phyloP scores from a whole-genome alignment of 2,888 invertebrate species.

The Leucophenga montana region DNA sequence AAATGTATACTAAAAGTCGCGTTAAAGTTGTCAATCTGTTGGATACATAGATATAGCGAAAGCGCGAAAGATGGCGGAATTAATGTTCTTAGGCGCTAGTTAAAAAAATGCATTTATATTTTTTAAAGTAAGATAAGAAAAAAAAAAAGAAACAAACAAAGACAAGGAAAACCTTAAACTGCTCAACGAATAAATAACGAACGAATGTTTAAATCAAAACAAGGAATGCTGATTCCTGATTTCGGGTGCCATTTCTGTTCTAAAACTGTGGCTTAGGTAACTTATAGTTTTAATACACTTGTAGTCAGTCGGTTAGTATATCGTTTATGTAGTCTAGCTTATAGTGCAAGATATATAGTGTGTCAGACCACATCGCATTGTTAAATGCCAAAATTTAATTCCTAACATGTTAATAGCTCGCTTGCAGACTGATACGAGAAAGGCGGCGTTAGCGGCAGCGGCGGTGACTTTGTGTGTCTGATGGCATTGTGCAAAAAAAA shows the following conservation, averaged over 20 bases:
- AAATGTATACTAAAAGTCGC: slow-evolving; percentile 21
- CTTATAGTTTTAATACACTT: slow-evolving; percentile 57
- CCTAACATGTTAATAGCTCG: not conserved
- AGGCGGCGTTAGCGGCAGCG: not conserved
- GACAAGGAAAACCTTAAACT: slow-evolving; percentile 37
- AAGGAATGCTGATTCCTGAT: slow-evolving; percentile 14
- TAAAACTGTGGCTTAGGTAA: slow-evolving; percentile 60
- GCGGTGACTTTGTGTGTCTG: not conserved
- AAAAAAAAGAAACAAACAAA: slow-evolving; percentile 28
- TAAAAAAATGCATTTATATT: slow-evolving; percentile 13
- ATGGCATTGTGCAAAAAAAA: not conserved
- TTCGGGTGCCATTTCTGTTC: slow-evolving; percentile 23
- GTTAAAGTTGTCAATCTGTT: slow-evolving; percentile 37
- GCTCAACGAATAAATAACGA: slow-evolving; percentile 56
- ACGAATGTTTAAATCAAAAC: slow-evolving; percentile 4
- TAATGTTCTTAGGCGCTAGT: slow-evolving; percentile 25
- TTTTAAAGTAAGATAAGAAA: slow-evolving; percentile 35
- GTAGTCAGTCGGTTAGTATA: slow-evolving; percentile 6
- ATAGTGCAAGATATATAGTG: not conserved
- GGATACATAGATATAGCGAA: not conserved
- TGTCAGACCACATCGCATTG: not conserved
- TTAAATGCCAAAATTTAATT: not conserved
- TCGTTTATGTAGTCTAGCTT: not conserved
- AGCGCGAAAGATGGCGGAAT: slow-evolving; percentile 34
- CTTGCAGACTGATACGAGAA: no score